phyloP scores from a whole-genome alignment of 2,797 vertebrate genomes.

The Babyrousa celebensis region DNA sequence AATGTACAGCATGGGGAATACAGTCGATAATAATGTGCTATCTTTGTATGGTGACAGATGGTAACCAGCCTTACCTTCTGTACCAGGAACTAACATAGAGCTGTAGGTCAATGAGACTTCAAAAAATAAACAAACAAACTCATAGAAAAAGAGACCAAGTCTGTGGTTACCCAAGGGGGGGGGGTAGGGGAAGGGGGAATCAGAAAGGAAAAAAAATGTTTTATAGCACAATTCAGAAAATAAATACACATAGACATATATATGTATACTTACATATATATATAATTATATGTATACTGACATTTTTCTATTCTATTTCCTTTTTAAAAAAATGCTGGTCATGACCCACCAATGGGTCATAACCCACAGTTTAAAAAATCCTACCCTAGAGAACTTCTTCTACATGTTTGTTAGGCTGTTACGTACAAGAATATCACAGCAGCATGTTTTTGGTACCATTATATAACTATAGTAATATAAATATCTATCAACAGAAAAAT shows the following conservation, averaged over 20 bases:
- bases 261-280: not conserved
- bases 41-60: not conserved
- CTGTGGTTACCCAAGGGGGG: not conserved
- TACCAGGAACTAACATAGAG: not conserved
- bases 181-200: not conserved
- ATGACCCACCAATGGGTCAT: not conserved
- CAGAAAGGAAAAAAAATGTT: not conserved
- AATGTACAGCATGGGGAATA: not conserved
- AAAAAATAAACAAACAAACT: not conserved
- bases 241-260: not conserved
- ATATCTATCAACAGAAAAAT: not conserved
- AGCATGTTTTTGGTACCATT: not conserved
- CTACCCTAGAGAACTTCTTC: not conserved
- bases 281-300: not conserved
- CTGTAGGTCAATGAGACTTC: not conserved
- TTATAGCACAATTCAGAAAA: slow-evolving; percentile 40
- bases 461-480: slow-evolving; percentile 52
- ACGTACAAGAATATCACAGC: not conserved
- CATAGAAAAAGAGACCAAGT: not conserved
- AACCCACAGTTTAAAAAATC: not conserved
- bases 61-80: not conserved
- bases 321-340: not conserved
- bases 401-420: not conserved
- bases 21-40: too few relatives aligned
- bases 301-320: not conserved